Percentiles rank a stretch among this genome's conserved stretches.
phyloP scores from a whole-genome alignment of 1,140 invertebrate species.

The Nautilus pompilius region DNA sequence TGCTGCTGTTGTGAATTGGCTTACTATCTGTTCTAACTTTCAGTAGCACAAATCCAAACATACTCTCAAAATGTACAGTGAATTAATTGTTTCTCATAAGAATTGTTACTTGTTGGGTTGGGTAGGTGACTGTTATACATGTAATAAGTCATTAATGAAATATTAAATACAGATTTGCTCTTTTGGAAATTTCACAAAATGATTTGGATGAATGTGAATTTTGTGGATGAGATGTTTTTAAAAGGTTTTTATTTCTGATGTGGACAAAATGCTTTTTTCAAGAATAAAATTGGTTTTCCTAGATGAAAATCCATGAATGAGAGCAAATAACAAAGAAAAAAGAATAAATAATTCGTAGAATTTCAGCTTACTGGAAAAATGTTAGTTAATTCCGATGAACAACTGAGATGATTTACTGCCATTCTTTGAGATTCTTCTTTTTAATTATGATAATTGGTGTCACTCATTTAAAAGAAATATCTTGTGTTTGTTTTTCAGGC shows the following conservation, averaged over 20 bases:
- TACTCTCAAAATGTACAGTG: not conserved
- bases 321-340: not conserved
- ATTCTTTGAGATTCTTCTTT: no score
- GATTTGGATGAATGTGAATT: not conserved
- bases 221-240: no score
- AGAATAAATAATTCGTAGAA: not conserved
- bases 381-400: no score
- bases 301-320: not conserved
- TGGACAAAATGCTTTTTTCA: not conserved
- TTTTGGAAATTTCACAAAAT: not conserved
- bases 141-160: not conserved
- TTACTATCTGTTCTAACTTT: not conserved
- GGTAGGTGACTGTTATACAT: not conserved
- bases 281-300: not conserved
- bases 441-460: no score
- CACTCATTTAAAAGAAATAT: not conserved
- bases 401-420: no score
- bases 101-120: not conserved
- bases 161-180: not conserved
- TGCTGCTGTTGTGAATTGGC: not conserved
- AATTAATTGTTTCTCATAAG: not conserved
- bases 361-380: no score
- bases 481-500: constrained; percentile 50
- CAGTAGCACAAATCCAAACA: not conserved
- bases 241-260: not conserved